A percentile compares a stretch with the other conserved stretches of the same genome.
phyloP scores from a whole-genome alignment of 2,113 vertebrate genomes.

The Aspiorhynchus laticeps region DNA sequence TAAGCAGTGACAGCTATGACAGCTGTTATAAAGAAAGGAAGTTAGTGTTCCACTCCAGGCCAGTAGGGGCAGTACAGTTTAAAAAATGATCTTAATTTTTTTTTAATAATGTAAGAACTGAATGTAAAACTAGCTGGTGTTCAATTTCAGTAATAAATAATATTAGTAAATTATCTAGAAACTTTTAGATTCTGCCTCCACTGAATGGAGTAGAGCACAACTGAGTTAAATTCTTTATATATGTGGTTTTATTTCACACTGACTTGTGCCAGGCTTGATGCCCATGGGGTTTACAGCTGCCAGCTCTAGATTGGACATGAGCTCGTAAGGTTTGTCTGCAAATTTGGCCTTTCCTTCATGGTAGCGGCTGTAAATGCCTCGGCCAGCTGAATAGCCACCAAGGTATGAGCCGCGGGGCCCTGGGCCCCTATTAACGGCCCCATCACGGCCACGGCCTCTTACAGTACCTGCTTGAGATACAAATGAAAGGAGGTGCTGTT shows the following conservation, averaged over 20 bases:
- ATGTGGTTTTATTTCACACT: constrained; percentile 75
- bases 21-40: background rate
- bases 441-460: constrained; percentile 94
- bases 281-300: constrained; percentile 89
- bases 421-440: constrained; percentile 89
- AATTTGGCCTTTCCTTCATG: constrained; percentile 98
- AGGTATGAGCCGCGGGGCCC: constrained; percentile 97
- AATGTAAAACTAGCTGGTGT: background rate
- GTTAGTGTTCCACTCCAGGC: constrained; percentile 43
- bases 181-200: constrained; percentile 19
- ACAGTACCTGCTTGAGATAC: constrained; percentile 97
- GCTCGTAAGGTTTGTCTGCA: constrained; percentile 93
- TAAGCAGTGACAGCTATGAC: constrained; percentile 10
- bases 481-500: constrained; percentile 66
- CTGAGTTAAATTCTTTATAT: background rate
- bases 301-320: constrained; percentile 93
- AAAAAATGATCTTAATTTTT: background rate
- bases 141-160: background rate
- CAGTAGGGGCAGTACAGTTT: constrained; percentile 48
- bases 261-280: constrained; percentile 96
- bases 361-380: constrained; percentile 99
- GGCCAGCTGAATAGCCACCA: constrained; percentile 97
- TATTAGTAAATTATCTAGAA: background rate
- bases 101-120: background rate
- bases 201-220: constrained; percentile 38